Percentiles rank a stretch among this genome's conserved stretches.
Conservation (phyloP, 2,113 vertebrate species). For the Seriola dumerili region DNA sequence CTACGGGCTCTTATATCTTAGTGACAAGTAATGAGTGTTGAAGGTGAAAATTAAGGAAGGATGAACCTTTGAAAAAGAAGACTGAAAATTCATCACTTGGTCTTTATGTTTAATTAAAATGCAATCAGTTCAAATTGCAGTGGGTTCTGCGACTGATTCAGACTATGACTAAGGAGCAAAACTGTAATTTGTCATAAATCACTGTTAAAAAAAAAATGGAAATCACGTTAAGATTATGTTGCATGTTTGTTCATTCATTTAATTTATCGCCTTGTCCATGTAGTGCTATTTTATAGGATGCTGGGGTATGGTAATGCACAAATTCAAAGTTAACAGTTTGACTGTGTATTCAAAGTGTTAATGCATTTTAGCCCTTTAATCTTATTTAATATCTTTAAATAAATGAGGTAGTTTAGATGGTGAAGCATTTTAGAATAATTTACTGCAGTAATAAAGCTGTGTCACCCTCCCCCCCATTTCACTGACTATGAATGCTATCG, state of each 20-base stretch:
- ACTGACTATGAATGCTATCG: constrained; percentile 53
- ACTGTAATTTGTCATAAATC: background rate
- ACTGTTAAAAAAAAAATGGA: background rate
- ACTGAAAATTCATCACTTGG: background rate
- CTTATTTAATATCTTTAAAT: background rate
- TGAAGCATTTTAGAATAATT: constrained; percentile 2
- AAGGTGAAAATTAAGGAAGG: background rate
- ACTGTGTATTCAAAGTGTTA: constrained; percentile 18
- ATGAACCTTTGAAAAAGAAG: background rate
- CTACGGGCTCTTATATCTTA: background rate
- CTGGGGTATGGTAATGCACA: background rate
- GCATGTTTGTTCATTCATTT: constrained; percentile 12
- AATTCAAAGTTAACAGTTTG: constrained; percentile 20
- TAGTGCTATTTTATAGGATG: background rate
- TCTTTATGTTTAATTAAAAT: background rate
- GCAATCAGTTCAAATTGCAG: background rate
- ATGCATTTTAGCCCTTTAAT: background rate
- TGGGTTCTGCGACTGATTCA: background rate
- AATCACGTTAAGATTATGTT: background rate
- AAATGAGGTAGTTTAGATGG: constrained; percentile 11
- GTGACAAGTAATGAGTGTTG: constrained; percentile 8
- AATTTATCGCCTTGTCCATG: constrained; percentile 3
- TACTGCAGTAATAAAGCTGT: constrained; percentile 26
- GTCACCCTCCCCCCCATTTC: constrained; percentile 24
- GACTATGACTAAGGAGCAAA: background rate